Base-by-base conservation (phyloP, 2,113 vertebrate species). In the Chaenocephalus aceratus region DNA sequence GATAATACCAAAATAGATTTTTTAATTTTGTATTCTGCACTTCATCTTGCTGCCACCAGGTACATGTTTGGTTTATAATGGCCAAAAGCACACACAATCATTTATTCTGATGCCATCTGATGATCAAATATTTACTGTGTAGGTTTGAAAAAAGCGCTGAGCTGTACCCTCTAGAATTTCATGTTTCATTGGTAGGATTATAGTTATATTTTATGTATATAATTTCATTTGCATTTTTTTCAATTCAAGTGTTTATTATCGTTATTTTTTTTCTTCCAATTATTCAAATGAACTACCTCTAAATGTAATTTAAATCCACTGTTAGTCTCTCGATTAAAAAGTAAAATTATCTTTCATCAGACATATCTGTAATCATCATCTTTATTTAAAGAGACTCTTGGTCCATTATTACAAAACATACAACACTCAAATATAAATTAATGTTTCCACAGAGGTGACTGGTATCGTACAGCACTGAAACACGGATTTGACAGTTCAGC, bases 21-120 rank as follows among this genome's bases (percentile, higher is more conserved):
- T 83, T 78, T 69, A 71, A 71, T 86, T 60, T 85, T 65, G 49
- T 16, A 44, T 10, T 36, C 65, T 26, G 18, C 13, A 54, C 72
- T 64, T 86, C 54, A 59, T 82, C 65, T 64, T 21, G 16, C 41
- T 65, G 26, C 36, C 36, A 41, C 36, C 36, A 41, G 36, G 36
- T 41, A 41, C 36, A 41, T 1, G 36, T 41, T 41, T 53, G 77
- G 64, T 77, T 73, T 78, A 26, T 54, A 26, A 26, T 54, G 72
- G 63, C 86, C 77, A 85, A 57, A 72, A 48, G 15, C 61, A 67
- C 51, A 11, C 44, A 48, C 67, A 71, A 44, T 67, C 26, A 48
- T 49, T 30, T 30, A 34, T 53, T 79, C 71, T 62, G 36, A 74
- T 45, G 11, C 34, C 12, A 59, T 52, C 45, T 69, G 23, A 41